Evolutionary conservation across 2,797 vertebrate genomes (phyloP), one percentile per base, ranked within the genome.

Genomic region (Micrastur ruficollis): DNA sequence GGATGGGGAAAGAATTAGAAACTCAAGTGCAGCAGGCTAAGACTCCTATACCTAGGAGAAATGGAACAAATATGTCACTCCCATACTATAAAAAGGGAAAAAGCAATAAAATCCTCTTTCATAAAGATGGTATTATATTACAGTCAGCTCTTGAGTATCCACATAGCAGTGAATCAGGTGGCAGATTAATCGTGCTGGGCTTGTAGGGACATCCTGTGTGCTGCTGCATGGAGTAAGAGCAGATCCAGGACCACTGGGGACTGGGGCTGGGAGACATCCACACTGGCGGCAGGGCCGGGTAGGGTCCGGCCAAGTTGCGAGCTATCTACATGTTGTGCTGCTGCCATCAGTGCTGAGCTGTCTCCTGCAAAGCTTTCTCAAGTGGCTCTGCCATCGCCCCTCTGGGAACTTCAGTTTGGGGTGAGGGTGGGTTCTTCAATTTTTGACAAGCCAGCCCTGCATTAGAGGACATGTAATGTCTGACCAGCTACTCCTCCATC

Each of bases 1-100:
- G 87, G 47, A 92, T 90, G 93, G 75, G 40, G 75, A 95, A 96
- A 83, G 74, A 83, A 90, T 93, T 92, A 95, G 89, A 84, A 96
- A 90, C 42, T 90, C 0, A 2, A 90, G 56, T 74, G 81, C 81
- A 92, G 63, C 49, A 73, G 81, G 50, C 58, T 82, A 63, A 88
- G 87, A 61, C 79, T 88, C 72, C 59, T 94, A 25, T 65, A 88
- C 67, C 55, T 95, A 86, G 74, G 63, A 95, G 94, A 95, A 93
- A 89, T 89, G 91, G 85, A 95, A 85, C 74, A 81, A 91, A 47
- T 76, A 81, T 63, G 56, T 89, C 93, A 96, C 27, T 92, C 42
- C 9, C 72, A 79, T 75, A 16, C 38, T 38, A 75, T 65, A 90
- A 93, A 82, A 88, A 86, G 75, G 46, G 36, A 83, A 95, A 95